phyloP scores from a whole-genome alignment of 2,113 vertebrate genomes.

The Agapornis roseicollis region DNA sequence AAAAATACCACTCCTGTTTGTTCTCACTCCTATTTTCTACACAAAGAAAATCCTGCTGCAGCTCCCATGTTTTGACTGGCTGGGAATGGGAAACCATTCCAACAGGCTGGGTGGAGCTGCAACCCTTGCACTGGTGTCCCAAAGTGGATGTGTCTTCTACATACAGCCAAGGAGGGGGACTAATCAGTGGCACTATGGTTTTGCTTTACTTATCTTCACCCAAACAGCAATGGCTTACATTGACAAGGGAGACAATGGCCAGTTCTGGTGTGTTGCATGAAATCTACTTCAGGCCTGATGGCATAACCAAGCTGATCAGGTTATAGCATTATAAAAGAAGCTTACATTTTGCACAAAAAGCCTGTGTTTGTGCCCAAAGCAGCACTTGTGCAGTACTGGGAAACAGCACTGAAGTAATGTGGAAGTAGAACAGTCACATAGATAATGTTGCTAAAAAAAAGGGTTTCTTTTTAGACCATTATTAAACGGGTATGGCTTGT shows the following conservation, averaged over 20 bases:
- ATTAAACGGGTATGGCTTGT: conserved; percentile 22
- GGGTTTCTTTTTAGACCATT: not conserved
- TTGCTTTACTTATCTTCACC: not conserved
- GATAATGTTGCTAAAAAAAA: not conserved
- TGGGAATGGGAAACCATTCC: not conserved
- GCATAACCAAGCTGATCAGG: not conserved
- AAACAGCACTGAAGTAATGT: not conserved
- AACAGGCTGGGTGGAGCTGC: not conserved
- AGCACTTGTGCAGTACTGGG: not conserved
- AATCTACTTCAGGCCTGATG: not conserved
- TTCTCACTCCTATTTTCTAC: not conserved
- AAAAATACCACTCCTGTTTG: not conserved
- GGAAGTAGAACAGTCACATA: not conserved
- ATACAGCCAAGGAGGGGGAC: not conserved
- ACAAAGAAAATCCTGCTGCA: not conserved
- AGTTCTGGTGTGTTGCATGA: not conserved
- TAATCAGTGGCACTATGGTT: not conserved
- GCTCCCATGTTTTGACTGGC: fast-evolving
- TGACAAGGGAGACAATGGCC: not conserved
- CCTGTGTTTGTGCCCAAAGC: not conserved
- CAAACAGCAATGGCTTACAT: not conserved
- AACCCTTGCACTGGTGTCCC: not conserved
- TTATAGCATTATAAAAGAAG: not conserved
- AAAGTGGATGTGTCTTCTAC: not conserved
- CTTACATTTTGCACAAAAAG: not conserved